These are phyloP conservation scores for Toxotes chatareus DNA, from an alignment of 2,113 vertebrate species.

Conservation along the genomic window DNA sequence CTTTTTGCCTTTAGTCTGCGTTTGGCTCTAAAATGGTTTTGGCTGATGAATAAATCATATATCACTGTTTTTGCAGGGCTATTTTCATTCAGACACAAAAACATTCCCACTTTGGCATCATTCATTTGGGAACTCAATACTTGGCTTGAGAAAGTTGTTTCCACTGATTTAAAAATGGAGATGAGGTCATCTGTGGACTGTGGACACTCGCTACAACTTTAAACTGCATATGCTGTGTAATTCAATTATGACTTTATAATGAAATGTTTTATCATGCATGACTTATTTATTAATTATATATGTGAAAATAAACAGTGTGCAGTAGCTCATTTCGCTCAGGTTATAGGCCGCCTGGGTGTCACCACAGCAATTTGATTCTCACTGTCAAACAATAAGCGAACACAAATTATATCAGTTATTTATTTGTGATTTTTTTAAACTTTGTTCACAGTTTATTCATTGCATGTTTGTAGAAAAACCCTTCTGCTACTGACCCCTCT, in stretches of 20 bases:
- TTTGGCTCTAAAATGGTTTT: slow-evolving; percentile 58
- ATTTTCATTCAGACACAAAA: slow-evolving; percentile 50
- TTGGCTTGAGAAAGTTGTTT: slow-evolving; percentile 8
- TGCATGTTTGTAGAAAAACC: background rate
- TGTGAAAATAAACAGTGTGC: background rate
- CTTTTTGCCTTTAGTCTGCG: slow-evolving; percentile 39
- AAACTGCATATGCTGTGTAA: slow-evolving; percentile 7
- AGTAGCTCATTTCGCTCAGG: background rate
- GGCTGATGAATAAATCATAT: slow-evolving; percentile 71
- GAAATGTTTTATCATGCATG: background rate
- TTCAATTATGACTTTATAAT: background rate
- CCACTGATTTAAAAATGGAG: slow-evolving; percentile 18
- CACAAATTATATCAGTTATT: too few species aligned
- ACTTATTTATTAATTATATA: background rate
- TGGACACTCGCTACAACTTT: background rate
- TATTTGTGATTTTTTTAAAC: too few species aligned
- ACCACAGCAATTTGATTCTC: too few species aligned
- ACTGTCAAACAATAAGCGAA: too few species aligned
- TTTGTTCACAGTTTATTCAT: background rate
- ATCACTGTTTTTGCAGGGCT: slow-evolving; percentile 30
- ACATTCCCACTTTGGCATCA: slow-evolving; percentile 34
- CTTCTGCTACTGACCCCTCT: background rate
- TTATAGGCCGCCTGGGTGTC: background rate
- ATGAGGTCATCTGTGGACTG: slow-evolving; percentile 8
- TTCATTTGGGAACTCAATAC: slow-evolving; percentile 22